Evolutionary conservation across 2,888 invertebrate species (phyloP), one percentile per base, ranked within the genome.

Genomic region (Andrena camellia): DNA sequence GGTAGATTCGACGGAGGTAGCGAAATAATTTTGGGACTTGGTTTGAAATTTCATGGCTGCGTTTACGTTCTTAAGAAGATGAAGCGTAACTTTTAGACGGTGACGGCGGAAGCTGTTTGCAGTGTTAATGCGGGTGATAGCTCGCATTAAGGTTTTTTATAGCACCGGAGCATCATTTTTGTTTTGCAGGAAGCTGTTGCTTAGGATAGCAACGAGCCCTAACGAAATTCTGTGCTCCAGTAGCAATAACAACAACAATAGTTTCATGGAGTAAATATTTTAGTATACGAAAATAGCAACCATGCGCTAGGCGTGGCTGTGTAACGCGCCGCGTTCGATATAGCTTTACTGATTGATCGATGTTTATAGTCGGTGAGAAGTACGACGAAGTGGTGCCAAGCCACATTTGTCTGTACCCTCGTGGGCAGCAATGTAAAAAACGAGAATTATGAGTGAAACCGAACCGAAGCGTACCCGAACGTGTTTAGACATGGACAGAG

Each of bases 401-500:
- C 10, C 63, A 50, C 29, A 31, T 70, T 42, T 33, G 60, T 52
- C 52, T 4, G 6, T 3, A 23, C 33, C n/a, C 29, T 70, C 48
- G 8, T 26, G 31, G 26, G 6, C 13, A 35, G n/a, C 42, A 23
- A 50, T 50, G 72, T 73, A 54, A 72, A 78, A 42, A 78, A 79
- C 48, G 64, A 62, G 6, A 59, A 64, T 68, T 59, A 67, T 20
- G 57, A 57, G 48, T 7, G 33, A 54, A 78, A 68, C 67, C 62
- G 54, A 71, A 67, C 33, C 71, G 63, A 63, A 60, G n/a, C 60
- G 26, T 26, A 23, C 54, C 42, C n/a, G 60, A 78, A 67, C 57
- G 78, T 73, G 81, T 81, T 81, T 79, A 81, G 57, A 81, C 79
- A 68, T 31, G 81, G 81, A 73, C 62, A 8, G 78, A 81, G 80